Percentiles rank a stretch among this genome's conserved stretches.
Conservation (phyloP, 2,797 vertebrate species). For the Sandelia bainsii region DNA sequence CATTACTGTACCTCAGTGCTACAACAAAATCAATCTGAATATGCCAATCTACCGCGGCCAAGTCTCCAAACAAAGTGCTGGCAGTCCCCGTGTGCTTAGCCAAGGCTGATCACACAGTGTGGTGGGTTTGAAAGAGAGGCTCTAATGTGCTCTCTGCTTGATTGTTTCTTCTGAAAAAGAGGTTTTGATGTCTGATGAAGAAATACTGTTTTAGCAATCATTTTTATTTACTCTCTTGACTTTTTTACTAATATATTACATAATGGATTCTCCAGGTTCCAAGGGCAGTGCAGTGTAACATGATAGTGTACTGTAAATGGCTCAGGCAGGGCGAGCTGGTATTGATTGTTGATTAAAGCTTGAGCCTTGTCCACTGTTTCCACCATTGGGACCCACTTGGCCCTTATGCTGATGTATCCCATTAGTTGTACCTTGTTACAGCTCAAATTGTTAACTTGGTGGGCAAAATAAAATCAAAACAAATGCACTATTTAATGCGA, state of each 20-base stretch:
- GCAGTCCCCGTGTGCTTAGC: conserved; percentile 24
- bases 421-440: conserved; percentile 35
- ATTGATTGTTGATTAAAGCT: conserved; percentile 68
- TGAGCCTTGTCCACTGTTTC: conserved; percentile 45
- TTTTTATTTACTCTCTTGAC: background rate
- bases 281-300: conserved; percentile 22
- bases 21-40: conserved; percentile 72
- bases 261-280: conserved; percentile 10
- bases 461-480: conserved; percentile 20
- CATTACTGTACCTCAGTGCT: conserved; percentile 65
- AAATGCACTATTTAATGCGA: background rate
- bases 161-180: conserved; percentile 1
- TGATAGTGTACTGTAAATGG: conserved; percentile 33
- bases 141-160: conserved; percentile 18
- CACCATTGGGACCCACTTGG: conserved; percentile 43
- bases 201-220: background rate
- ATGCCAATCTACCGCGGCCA: conserved; percentile 49
- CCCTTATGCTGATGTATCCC: conserved; percentile 55
- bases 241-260: conserved; percentile 19
- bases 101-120: conserved; percentile 18
- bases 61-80: conserved; percentile 61
- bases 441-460: conserved; percentile 20
- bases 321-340: conserved; percentile 22
- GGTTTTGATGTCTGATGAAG: conserved; percentile 29
- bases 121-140: conserved; percentile 14